Base-by-base conservation (phyloP, 2,888 invertebrate species). In the Campoplex nolae region DNA sequence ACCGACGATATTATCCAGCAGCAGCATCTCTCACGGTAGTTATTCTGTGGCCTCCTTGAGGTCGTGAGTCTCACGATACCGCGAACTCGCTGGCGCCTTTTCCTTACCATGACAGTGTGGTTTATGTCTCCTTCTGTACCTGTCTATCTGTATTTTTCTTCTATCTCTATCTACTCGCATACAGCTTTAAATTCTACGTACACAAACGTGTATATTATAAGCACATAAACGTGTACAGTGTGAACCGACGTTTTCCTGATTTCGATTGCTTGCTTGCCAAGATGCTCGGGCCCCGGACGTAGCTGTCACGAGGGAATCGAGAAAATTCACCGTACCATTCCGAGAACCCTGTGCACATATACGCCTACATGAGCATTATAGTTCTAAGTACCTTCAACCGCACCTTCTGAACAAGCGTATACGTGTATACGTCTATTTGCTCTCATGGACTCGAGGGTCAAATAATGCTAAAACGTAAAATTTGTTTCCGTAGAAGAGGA, bases 21-120 rank as follows among this genome's bases (percentile, higher is more conserved):
- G 75, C 58, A 62, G 75, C 58, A 56, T 58, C 58, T 38, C 86
- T 87, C 87, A 87, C 78, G 38, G 83, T 73, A 74, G 78, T 51
- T 23, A 23, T 23, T 76, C 73, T 35, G 35, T n/a, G 32, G 62
- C 65, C 62, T 65, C 71, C 73, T 73, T 83, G 81, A 78, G 84
- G 62, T 82, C 81, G 83, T 68, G 80, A 68, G 73, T 84, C 84
- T 82, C 88, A 77, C 79, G 86, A 87, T 90, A 89, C 90, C 83
- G 76, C 85, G 88, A 88, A 90, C 85, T 76, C 86, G 81, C 87
- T 84, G 88, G 83, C 88, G 89, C 79, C 88, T 90, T 88, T 81
- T 86, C 82, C 48, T 77, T 73, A 77, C 38, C 70, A 42, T 74
- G 84, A 78, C 68, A 65, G 67, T 71, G 48, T 83, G 51, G 73